Evolutionary conservation across 2,888 invertebrate species (phyloP), one percentile per base, ranked within the genome.

Genomic region (Agriopis aurantiaria): DNA sequence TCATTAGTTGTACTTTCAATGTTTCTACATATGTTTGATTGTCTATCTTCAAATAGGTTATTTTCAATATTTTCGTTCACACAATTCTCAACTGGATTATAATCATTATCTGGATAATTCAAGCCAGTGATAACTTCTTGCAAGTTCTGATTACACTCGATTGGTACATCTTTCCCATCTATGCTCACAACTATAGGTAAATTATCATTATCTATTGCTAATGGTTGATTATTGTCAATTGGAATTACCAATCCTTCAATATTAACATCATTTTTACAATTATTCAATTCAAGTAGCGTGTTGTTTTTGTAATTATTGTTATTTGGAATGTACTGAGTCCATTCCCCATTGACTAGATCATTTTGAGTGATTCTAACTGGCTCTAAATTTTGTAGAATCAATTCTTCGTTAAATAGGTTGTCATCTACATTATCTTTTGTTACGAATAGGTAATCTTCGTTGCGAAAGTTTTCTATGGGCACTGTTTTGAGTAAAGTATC

Each of bases 361-460:
- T 72, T 65, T 60, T 73, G 69, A 0, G 57, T 69, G 8, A 69
- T 69, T 46, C 57, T 61, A 3, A 65, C 65, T 4, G 69, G 61
- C 48, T 64, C 64, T 7, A 68, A 14, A 41, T 69, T 48, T 48
- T 65, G 61, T 45, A 68, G 45, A 23, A 53, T 51, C 12, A 68
- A 53, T 33, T 69, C 64, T 45, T 66, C 63, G 12, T 61, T 62
- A n/a, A 69, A 69, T 12, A 65, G 33, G 9, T 71, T 72, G 12
- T 67, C 69, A 53, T 68, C 67, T 46, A 62, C 56, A 1, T 68
- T 71, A 11, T 72, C 72, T 62, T 72, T 71, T 43, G 59, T 72
- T 5, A 69, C 63, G 14, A 72, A 72, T 45, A 75, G 10, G 41
- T 73, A 75, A 8, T 73, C 74, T 49, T 78, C 68, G 49, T 66